Percentiles rank a stretch among this genome's conserved stretches.
Conservation (phyloP, 2,888 invertebrate genomes). For the Brachypterus glaber region DNA sequence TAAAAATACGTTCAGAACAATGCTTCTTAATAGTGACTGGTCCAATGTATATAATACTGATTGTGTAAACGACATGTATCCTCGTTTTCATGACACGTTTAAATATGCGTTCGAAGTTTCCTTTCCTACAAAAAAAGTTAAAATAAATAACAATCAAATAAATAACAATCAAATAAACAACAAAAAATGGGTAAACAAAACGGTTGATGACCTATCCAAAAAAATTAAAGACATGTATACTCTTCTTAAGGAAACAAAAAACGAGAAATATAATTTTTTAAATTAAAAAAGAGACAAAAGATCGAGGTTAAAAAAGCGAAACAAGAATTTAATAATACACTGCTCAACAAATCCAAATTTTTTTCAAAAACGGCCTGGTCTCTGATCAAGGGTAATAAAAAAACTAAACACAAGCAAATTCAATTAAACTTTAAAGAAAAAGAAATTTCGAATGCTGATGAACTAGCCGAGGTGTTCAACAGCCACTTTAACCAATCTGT, state of each 20-base stretch:
- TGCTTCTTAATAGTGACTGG: not conserved
- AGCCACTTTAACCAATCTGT: not conserved
- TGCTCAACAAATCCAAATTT: not conserved
- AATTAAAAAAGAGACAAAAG: not conserved
- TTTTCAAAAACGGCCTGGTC: not conserved
- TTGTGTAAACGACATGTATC: not conserved
- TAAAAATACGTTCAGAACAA: not conserved
- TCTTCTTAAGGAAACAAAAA: not conserved
- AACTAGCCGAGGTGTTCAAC: not conserved
- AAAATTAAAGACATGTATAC: not conserved
- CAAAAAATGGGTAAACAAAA: not conserved
- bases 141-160: not conserved
- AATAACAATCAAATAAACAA: not conserved
- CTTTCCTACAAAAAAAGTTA: not conserved
- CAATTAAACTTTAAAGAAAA: not conserved
- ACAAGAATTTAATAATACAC: not conserved
- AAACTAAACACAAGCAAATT: not conserved
- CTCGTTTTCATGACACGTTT: not conserved
- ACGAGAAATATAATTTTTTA: not conserved
- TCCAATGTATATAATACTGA: not conserved
- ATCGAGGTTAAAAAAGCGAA: not conserved
- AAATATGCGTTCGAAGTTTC: not conserved
- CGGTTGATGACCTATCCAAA: not conserved
- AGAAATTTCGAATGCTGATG: not conserved
- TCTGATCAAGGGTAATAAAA: too few relatives aligned